Conservation (phyloP, 2,113 vertebrate species). For the Anser brachyrhynchus region DNA sequence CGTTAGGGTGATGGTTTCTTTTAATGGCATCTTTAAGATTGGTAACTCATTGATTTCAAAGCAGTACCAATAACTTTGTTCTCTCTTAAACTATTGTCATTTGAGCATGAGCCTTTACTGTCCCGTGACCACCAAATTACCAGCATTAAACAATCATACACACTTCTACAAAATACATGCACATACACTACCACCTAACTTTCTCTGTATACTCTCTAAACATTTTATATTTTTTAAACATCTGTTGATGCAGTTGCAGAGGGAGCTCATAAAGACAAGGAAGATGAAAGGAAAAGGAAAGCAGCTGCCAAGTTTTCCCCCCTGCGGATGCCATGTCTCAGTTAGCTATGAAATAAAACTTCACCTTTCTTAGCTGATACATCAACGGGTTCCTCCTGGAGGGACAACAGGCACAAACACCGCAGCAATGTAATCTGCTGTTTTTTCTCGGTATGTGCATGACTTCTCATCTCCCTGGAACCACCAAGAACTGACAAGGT, state of each 20-base stretch:
- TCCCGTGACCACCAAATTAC: not conserved
- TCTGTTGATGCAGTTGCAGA: slow-evolving; percentile 11
- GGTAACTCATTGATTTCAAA: not conserved
- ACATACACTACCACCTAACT: not conserved
- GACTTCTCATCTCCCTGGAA: not conserved
- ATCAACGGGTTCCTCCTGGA: not conserved
- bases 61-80: not conserved
- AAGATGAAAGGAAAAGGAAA: slow-evolving; percentile 10
- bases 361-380: not conserved
- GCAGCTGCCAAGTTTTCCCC: not conserved
- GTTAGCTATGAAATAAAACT: not conserved
- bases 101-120: fast-evolving
- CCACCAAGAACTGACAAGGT: not conserved
- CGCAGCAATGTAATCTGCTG: not conserved
- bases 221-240: not conserved
- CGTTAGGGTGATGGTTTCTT: not conserved
- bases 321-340: not conserved
- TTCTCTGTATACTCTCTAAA: not conserved
- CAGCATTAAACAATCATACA: fast-evolving
- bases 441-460: not conserved
- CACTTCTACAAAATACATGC: not conserved
- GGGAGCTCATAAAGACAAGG: not conserved
- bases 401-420: not conserved
- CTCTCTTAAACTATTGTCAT: not conserved
- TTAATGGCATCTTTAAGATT: not conserved